A percentile compares a stretch with the other conserved stretches of the same genome.
Evolutionary conservation across 2,797 vertebrate species (phyloP).

Genomic region (Microtus californicus): DNA sequence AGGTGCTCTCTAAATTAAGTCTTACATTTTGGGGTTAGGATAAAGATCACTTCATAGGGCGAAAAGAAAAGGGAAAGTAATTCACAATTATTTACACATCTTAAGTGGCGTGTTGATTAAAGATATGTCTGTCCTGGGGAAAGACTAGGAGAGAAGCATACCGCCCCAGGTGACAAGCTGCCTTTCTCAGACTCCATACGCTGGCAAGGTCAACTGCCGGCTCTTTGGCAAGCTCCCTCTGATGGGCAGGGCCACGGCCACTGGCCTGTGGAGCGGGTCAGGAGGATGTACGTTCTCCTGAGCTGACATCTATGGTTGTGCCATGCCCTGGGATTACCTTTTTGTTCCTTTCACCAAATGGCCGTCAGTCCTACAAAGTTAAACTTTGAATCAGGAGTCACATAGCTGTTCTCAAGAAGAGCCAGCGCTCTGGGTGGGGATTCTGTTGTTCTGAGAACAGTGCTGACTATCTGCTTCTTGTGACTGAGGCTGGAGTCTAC

Average conservation of each 20-base stretch:
- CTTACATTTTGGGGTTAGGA: neutral
- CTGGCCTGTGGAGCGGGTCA: no score
- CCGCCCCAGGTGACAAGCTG: neutral
- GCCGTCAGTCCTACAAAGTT: neutral
- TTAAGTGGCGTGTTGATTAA: neutral
- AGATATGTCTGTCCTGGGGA: neutral
- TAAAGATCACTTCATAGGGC: neutral
- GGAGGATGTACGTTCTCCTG: neutral
- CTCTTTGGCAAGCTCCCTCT: neutral
- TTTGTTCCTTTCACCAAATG: neutral
- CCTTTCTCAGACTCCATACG: accelerated
- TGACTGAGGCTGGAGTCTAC: neutral
- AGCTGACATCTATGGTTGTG: neutral
- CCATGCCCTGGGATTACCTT: neutral
- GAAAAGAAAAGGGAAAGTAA: neutral
- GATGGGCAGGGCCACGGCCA: neutral
- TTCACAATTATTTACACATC: neutral
- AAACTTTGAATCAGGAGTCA: neutral
- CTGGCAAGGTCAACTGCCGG: neutral
- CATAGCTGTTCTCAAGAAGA: neutral
- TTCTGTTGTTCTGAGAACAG: neutral
- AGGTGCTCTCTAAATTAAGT: constrained; percentile 22
- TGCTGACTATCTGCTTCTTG: no score
- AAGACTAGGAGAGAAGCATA: neutral
- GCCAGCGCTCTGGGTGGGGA: neutral